Percentiles rank a stretch among this genome's conserved stretches.
phyloP scores from a whole-genome alignment of 2,888 invertebrate genomes.

The Graphium colonna region DNA sequence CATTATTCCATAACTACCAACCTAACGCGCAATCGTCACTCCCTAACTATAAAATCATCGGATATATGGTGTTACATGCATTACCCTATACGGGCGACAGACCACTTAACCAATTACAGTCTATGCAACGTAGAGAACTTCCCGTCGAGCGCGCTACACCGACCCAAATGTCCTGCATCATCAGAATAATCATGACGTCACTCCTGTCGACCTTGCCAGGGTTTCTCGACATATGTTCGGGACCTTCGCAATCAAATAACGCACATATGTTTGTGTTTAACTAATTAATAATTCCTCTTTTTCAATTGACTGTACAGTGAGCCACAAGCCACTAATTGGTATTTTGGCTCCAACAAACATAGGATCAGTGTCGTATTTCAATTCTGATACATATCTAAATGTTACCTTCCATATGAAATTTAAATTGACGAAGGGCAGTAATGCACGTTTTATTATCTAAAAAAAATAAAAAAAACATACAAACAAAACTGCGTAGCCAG shows the following conservation, averaged over 20 bases:
- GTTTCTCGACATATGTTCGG: conserved; percentile 49
- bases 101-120: conserved; percentile 64
- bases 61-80: conserved; percentile 37
- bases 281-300: not conserved
- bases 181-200: conserved; percentile 66
- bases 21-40: conserved; percentile 38
- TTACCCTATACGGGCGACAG: conserved; percentile 34
- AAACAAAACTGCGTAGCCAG: not conserved
- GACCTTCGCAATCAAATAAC: conserved; percentile 54
- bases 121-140: conserved; percentile 35
- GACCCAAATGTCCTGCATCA: conserved; percentile 61
- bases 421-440: no score
- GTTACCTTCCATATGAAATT: no score
- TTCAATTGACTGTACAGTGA: not conserved
- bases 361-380: no score
- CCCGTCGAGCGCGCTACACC: conserved; percentile 43
- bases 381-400: no score
- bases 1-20: no score
- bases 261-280: conserved; percentile 39
- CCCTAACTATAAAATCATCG: no score
- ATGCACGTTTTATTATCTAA: no score
- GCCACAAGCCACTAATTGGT: no score
- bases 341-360: no score
- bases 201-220: conserved; percentile 59
- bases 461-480: conserved; percentile 3